These are phyloP conservation scores for Lagorchestes hirsutus DNA, from an alignment of 2,797 vertebrate genomes.

Conservation along the genomic window DNA sequence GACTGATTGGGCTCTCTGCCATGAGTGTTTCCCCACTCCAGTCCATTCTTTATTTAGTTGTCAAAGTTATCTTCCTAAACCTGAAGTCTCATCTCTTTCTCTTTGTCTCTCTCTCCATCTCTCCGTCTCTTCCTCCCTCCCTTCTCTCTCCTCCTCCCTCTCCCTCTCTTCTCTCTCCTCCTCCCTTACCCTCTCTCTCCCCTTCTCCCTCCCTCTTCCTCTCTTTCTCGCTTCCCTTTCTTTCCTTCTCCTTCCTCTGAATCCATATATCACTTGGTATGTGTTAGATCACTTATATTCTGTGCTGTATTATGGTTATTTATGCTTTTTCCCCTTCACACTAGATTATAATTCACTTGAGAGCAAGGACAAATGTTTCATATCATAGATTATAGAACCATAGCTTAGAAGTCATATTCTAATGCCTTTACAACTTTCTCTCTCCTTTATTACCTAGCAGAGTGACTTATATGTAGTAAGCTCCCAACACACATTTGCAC, in stretches of 20 bases:
- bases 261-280: background rate
- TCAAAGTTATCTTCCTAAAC: background rate
- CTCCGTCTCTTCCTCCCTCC: no score
- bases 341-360: background rate
- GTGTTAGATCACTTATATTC: no score
- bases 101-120: background rate
- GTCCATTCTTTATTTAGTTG: background rate
- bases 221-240: background rate
- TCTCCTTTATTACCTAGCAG: background rate
- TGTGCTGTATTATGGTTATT: no score
- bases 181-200: no score
- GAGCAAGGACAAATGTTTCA: background rate
- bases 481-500: constrained; percentile 39
- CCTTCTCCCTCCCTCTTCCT: no score
- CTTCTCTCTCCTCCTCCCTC: no score
- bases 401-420: background rate
- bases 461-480: constrained; percentile 41
- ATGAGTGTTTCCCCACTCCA: background rate
- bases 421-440: no score
- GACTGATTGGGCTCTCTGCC: background rate
- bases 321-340: background rate
- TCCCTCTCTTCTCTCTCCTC: no score
- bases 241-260: background rate
- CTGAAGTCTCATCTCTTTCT: background rate
- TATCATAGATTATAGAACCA: background rate